phyloP scores from a whole-genome alignment of 2,797 vertebrate species.

The Fringilla coelebs region DNA sequence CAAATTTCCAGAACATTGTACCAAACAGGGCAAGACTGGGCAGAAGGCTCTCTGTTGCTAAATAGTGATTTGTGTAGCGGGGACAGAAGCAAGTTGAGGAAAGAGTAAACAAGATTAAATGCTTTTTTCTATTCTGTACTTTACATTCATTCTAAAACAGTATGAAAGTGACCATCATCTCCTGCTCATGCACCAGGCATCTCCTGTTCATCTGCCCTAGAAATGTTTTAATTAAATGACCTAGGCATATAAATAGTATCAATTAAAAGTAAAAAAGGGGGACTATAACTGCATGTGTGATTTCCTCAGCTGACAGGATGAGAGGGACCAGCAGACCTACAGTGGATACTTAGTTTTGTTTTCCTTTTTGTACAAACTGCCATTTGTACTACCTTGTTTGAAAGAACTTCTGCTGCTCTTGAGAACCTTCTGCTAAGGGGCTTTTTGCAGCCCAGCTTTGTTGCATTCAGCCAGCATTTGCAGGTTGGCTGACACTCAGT shows the following conservation, averaged over 20 bases:
- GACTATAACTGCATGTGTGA: not conserved
- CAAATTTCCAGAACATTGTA: not conserved
- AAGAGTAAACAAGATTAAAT: not conserved
- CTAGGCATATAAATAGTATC: slow-evolving; percentile 41
- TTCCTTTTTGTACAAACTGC: not conserved
- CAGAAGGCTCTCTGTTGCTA: not conserved
- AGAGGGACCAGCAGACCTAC: not conserved
- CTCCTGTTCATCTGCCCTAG: slow-evolving; percentile 38
- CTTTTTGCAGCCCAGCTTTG: not conserved
- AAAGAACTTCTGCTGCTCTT: not conserved
- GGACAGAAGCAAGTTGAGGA: not conserved
- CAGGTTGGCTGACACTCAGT: not conserved
- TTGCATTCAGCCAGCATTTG: not conserved
- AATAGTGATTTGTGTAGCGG: not conserved
- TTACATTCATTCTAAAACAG: not conserved
- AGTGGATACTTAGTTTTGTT: not conserved
- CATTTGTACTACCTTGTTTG: not conserved
- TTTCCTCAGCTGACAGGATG: not conserved
- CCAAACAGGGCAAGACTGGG: not conserved
- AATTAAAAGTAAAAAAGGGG: slow-evolving; percentile 16
- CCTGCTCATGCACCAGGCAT: not conserved
- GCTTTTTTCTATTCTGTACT: not conserved
- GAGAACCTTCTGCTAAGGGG: not conserved
- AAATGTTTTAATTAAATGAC: slow-evolving; percentile 53
- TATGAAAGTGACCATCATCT: not conserved